Conservation (phyloP, 2,113 vertebrate species). For the Oxygymnocypris stewartii region DNA sequence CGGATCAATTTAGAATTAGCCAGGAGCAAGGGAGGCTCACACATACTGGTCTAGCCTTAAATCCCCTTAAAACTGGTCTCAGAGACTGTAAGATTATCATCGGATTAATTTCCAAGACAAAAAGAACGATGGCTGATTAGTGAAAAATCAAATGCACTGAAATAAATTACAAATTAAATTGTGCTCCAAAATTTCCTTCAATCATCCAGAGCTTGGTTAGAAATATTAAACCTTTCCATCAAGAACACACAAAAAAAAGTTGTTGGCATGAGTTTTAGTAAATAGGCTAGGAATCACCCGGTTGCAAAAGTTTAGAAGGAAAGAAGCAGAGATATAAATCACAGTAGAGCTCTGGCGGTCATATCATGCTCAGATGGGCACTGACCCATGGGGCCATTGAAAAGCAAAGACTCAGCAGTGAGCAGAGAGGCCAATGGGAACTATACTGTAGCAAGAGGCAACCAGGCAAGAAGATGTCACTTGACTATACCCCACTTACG, state of each 20-base stretch:
- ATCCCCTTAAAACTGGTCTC: background rate
- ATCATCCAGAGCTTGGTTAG: background rate
- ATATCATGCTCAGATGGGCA: conserved; percentile 30
- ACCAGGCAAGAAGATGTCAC: conserved; percentile 35
- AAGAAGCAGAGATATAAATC: conserved; percentile 42
- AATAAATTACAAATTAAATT: background rate
- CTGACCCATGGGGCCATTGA: conserved; percentile 34
- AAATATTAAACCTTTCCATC: background rate
- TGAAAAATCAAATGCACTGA: background rate
- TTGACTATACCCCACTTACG: conserved; percentile 11
- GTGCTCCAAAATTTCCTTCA: background rate
- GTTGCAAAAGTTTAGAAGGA: conserved; percentile 20
- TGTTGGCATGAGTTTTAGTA: background rate
- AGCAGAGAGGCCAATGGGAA: conserved; percentile 20
- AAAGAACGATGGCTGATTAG: background rate
- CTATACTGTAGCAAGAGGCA: background rate
- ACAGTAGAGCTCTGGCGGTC: conserved; percentile 19
- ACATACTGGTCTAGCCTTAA: conserved; percentile 17
- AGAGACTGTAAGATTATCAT: background rate
- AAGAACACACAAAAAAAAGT: background rate
- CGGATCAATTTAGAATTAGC: conserved; percentile 41
- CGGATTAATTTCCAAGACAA: background rate
- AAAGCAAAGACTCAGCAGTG: conserved; percentile 41
- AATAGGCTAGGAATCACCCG: conserved; percentile 8
- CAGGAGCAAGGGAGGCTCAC: conserved; percentile 10